phyloP scores from a whole-genome alignment of 2,113 vertebrate genomes.

The Tenebrosternarchus preto region DNA sequence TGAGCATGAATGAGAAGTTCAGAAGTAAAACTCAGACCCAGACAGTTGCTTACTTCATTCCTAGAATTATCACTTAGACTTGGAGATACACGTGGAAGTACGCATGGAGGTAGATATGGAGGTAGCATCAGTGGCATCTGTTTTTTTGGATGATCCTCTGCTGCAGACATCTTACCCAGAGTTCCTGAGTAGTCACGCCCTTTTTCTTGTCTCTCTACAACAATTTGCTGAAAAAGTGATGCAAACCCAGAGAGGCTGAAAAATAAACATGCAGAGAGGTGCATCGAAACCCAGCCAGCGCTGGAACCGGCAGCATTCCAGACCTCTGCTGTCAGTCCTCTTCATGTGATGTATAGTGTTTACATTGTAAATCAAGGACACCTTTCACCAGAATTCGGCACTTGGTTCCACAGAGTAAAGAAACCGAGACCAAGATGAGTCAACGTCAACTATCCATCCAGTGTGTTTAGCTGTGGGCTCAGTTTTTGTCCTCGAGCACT shows the following conservation, averaged over 20 bases:
- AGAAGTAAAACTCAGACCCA: neutral
- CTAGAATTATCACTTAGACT: neutral
- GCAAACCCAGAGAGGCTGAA: neutral
- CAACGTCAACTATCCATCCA: no score
- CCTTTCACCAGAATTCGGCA: neutral
- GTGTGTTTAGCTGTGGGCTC: neutral
- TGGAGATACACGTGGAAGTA: no score
- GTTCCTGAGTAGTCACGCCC: neutral
- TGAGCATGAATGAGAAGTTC: no score
- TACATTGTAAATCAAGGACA: neutral
- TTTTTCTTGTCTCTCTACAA: neutral
- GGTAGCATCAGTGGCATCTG: neutral
- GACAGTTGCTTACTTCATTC: neutral
- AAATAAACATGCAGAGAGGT: conserved; percentile 23
- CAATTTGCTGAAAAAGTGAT: neutral
- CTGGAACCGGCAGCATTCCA: neutral
- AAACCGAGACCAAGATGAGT: neutral
- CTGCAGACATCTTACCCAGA: conserved; percentile 4
- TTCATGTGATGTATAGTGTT: conserved; percentile 3
- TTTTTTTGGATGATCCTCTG: neutral
- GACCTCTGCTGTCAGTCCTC: neutral
- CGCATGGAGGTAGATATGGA: no score
- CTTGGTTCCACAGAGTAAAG: neutral
- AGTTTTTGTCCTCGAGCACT: neutral
- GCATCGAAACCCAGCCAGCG: neutral